Percentiles rank a stretch among this genome's conserved stretches.
Conservation (phyloP, 2,113 vertebrate species). For the Leucosticte australis region DNA sequence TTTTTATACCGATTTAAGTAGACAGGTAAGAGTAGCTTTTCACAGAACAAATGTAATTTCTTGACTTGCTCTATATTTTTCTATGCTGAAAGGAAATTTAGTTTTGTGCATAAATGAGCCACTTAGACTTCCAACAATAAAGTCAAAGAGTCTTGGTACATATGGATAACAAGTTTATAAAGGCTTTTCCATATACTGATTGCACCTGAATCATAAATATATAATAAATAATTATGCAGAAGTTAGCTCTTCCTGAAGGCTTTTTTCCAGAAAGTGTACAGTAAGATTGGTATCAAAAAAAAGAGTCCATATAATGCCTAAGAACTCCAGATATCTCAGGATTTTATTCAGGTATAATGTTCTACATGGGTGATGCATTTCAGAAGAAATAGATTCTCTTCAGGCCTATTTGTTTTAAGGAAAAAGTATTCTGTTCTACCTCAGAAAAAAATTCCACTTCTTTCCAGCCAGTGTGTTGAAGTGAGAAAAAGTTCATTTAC, state of each 20-base stretch:
- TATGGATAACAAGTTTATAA: neutral
- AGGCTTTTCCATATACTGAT: neutral
- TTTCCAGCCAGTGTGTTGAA: neutral
- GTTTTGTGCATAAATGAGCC: neutral
- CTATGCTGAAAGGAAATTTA: neutral
- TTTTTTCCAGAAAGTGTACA: neutral
- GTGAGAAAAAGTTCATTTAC: neutral
- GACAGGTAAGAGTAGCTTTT: neutral
- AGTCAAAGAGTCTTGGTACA: neutral
- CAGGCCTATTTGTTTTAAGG: neutral
- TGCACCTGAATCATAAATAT: neutral
- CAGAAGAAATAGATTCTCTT: neutral
- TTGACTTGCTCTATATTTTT: neutral
- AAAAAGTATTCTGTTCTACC: neutral
- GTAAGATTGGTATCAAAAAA: neutral
- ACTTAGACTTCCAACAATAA: neutral
- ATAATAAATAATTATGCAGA: neutral
- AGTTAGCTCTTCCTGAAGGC: neutral
- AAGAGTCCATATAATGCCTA: neutral
- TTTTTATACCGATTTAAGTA: neutral
- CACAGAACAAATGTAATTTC: neutral
- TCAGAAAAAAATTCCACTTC: neutral
- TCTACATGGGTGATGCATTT: neutral
- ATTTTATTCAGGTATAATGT: neutral
- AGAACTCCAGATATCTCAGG: neutral